Evolutionary conservation across 2,797 vertebrate species (phyloP), one percentile per base, ranked within the genome.

Genomic region (Tapirus indicus): DNA sequence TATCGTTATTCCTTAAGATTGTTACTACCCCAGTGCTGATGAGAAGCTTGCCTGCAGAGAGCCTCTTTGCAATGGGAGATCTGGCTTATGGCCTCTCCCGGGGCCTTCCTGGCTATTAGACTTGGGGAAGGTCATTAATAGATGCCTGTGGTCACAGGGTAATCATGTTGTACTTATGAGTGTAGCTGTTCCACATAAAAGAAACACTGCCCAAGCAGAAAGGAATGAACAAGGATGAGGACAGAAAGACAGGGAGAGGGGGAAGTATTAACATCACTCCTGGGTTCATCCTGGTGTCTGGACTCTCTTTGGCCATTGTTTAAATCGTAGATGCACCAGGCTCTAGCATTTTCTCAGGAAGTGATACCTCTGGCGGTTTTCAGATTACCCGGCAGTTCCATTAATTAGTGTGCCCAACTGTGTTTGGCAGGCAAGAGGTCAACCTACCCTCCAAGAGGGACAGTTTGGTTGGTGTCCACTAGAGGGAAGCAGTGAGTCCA

Each of bases 21-120:
- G 49, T 82, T 75, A 90, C 93, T 82, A 88, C 94, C 95, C 71
- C 25, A 60, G 85, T 17, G 29, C 78, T 85, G 94, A 95, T 93
- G 77, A 94, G 44, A 85, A 96, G 52, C 71, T 82, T 86, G 92
- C 79, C 95, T 78, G 85, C 66, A 18, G 75, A 78, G 54, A 82
- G 62, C 23, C 56, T 71, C 44, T 91, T 90, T 64, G 82, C 52
- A 56, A 38, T 1, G 69, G 89, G 77, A 92, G 95, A 69, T 79
- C 69, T 95, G 93, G 74, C 54, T 94, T 20, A 35, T 1, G 44
- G 88, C 56, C 88, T 94, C 62, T 94, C 88, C 60, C 1, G 7
- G 49, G 75, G 8, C 5, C n/a, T 77, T 75, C 62, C 25, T 44
- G 80, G 79, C 90, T 78, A 56, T 56, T 78, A 29, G 75, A 60